Conservation (phyloP, 2,797 vertebrate genomes). For the Eleutherodactylus coqui region DNA sequence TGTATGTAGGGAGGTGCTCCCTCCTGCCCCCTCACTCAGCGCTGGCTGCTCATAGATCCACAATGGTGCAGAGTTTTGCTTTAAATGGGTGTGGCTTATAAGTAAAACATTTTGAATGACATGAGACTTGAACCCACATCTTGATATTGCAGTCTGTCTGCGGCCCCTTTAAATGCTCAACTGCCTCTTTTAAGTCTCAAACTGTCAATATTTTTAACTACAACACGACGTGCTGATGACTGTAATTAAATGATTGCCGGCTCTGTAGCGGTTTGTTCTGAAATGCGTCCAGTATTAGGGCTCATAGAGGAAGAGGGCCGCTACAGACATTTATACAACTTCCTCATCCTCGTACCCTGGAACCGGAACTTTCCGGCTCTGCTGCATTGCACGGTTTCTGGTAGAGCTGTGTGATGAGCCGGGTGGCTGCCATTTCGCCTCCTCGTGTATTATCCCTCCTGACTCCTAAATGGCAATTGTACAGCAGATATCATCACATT, state of each 20-base stretch:
- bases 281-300: background rate
- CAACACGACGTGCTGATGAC: background rate
- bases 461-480: too few relatives aligned
- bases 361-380: background rate
- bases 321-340: background rate
- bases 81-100: too few relatives aligned
- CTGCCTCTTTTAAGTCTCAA: background rate
- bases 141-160: background rate
- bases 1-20: too few relatives aligned
- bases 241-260: background rate
- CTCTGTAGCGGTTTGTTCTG: background rate
- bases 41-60: too few relatives aligned
- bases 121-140: too few relatives aligned
- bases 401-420: background rate
- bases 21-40: too few relatives aligned
- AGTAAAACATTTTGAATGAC: too few relatives aligned
- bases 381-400: background rate
- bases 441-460: too few relatives aligned
- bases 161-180: background rate
- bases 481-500: too few relatives aligned
- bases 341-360: background rate
- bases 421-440: too few relatives aligned
- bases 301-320: background rate
- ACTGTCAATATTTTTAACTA: background rate
- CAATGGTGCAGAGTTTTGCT: too few relatives aligned